Evolutionary conservation across 2,797 vertebrate genomes (phyloP).

Genomic region (Leucoraja ocellata): DNA sequence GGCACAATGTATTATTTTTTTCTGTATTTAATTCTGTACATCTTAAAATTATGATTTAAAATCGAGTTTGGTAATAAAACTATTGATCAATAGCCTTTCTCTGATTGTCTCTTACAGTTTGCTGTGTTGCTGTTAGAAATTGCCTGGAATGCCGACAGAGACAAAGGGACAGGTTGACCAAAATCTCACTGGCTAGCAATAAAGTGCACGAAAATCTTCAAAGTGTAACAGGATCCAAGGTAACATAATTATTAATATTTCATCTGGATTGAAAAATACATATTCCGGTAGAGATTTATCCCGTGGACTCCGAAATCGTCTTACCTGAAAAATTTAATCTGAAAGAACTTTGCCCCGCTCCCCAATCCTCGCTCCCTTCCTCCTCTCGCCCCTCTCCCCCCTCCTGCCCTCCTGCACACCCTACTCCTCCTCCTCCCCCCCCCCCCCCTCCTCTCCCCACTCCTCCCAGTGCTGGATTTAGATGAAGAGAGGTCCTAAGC

Average conservation of each 20-base stretch:
- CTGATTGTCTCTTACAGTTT: constrained; percentile 62
- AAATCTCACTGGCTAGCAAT: constrained; percentile 67
- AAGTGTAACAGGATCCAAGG: constrained; percentile 67
- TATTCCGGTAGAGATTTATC: no score
- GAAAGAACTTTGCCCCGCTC: no score
- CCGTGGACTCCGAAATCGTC: no score
- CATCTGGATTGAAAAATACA: neutral
- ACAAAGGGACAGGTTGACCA: constrained; percentile 77
- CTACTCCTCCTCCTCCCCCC: no score
- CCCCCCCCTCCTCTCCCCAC: no score
- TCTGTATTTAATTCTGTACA: neutral
- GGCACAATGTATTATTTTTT: neutral
- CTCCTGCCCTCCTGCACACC: no score
- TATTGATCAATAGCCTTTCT: constrained; percentile 37
- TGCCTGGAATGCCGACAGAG: constrained; percentile 89
- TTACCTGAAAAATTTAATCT: no score
- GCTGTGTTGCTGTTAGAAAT: constrained; percentile 89
- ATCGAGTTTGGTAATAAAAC: neutral
- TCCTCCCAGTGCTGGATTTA: no score
- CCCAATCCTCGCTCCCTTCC: no score
- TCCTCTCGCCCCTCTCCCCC: no score
- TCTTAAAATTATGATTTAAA: constrained; percentile 37
- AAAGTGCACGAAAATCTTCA: constrained; percentile 76
- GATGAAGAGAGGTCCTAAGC: no score
- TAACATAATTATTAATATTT: constrained; percentile 47